A percentile compares a stretch with the other conserved stretches of the same genome.
phyloP scores from a whole-genome alignment of 2,888 invertebrate genomes.

The Ochropleura leucogaster region DNA sequence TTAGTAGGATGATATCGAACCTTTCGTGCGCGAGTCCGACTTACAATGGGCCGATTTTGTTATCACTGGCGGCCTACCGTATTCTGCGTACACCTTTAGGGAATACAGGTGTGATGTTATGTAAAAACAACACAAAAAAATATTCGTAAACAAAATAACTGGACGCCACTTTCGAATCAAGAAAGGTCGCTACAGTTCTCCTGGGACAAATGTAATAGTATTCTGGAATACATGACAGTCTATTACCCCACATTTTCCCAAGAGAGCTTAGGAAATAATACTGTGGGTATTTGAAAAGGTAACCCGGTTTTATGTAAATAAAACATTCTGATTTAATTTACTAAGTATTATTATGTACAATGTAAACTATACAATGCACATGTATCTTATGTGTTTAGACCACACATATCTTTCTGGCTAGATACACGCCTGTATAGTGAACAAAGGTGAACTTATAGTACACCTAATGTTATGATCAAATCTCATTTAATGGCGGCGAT shows the following conservation, averaged over 20 bases:
- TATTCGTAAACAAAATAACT: constrained; percentile 23
- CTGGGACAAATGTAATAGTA: constrained; percentile 39
- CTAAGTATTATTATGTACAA: neutral
- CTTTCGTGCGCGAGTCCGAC: no score
- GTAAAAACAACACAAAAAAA: constrained; percentile 18
- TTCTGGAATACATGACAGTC: constrained; percentile 53
- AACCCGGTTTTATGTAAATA: constrained; percentile 8
- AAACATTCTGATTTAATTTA: neutral
- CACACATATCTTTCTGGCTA: neutral
- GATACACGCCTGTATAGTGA: no score
- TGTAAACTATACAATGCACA: neutral
- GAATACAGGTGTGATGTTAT: constrained; percentile 1
- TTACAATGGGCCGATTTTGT: neutral
- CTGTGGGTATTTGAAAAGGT: constrained; percentile 34
- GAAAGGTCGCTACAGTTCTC: constrained; percentile 30
- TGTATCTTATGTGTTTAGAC: neutral
- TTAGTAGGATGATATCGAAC: no score
- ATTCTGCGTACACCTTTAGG: neutral
- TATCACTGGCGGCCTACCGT: neutral
- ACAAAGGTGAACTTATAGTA: neutral
- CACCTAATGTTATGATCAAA: neutral
- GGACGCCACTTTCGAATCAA: constrained; percentile 13
- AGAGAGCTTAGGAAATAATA: constrained; percentile 28
- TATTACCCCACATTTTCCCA: constrained; percentile 39
- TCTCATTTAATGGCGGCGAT: neutral